Evolutionary conservation across 2,113 vertebrate species (phyloP).

Genomic region (Epinephelus cyanopodus): DNA sequence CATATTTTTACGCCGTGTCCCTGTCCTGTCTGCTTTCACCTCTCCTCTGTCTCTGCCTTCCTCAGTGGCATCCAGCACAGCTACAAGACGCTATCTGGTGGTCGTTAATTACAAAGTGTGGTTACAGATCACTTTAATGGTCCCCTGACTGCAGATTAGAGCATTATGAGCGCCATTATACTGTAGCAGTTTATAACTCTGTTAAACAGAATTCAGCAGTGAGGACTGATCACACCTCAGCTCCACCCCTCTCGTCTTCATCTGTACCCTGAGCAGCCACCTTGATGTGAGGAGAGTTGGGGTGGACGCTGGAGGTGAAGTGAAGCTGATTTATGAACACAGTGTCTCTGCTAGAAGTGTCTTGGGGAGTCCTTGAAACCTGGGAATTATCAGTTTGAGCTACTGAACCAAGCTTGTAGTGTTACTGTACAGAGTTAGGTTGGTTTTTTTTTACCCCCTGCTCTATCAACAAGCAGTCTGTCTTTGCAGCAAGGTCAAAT

Average conservation of each 20-base stretch:
- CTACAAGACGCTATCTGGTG: constrained; percentile 40
- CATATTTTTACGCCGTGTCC: background rate
- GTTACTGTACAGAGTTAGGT: background rate
- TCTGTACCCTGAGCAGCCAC: background rate
- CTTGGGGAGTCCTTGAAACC: background rate
- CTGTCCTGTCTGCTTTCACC: background rate
- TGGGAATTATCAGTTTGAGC: background rate
- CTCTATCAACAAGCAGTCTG: background rate
- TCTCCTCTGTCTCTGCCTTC: background rate
- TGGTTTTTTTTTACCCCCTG: background rate
- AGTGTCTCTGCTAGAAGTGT: background rate
- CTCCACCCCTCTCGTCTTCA: constrained; percentile 45
- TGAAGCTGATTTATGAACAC: constrained; percentile 9
- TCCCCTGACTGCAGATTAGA: constrained; percentile 68
- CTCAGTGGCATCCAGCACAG: constrained; percentile 16
- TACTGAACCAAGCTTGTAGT: background rate
- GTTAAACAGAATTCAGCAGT: constrained; percentile 71
- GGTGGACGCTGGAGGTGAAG: background rate
- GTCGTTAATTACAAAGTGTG: constrained; percentile 71
- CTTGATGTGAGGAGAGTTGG: background rate
- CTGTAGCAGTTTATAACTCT: constrained; percentile 72
- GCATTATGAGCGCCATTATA: constrained; percentile 64
- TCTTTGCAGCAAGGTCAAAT: constrained; percentile 9
- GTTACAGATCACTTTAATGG: constrained; percentile 72
- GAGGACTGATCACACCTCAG: constrained; percentile 31